Conservation (phyloP, 2,797 vertebrate species). For the Aldrovandia affinis region DNA sequence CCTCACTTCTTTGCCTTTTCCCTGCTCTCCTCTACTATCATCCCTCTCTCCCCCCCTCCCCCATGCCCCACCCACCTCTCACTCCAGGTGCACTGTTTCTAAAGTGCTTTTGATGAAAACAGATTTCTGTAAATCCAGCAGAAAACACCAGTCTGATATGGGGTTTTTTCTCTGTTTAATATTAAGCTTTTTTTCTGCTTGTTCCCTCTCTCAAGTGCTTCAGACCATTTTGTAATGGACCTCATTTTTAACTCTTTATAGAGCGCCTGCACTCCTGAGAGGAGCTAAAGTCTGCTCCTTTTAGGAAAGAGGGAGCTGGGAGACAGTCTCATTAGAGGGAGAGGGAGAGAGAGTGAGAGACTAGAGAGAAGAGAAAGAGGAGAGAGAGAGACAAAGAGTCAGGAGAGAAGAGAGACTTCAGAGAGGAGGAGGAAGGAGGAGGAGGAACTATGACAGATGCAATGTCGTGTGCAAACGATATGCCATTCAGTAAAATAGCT, state of each 20-base stretch:
- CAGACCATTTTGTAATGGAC: neutral
- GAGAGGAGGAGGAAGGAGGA: neutral
- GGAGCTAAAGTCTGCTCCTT: neutral
- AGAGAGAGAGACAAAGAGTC: neutral
- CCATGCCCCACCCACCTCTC: neutral
- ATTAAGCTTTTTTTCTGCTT: neutral
- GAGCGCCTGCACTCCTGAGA: neutral
- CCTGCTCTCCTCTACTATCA: neutral
- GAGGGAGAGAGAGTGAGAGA: neutral
- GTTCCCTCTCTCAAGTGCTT: neutral
- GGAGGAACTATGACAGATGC: neutral
- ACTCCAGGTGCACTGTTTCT: constrained; percentile 45
- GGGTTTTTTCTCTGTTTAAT: constrained; percentile 34
- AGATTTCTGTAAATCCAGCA: constrained; percentile 65
- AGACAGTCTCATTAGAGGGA: neutral
- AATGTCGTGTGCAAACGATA: neutral
- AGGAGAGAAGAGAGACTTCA: neutral
- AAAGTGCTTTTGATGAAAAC: constrained; percentile 69
- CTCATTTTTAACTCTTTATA: neutral
- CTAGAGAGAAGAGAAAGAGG: neutral
- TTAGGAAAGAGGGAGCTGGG: neutral
- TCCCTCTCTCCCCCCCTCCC: neutral
- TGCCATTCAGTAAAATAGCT: neutral
- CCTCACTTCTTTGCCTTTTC: neutral
- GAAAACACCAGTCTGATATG: constrained; percentile 67